Base-by-base conservation (phyloP, 2,113 vertebrate species). In the Pedionomus torquatus region DNA sequence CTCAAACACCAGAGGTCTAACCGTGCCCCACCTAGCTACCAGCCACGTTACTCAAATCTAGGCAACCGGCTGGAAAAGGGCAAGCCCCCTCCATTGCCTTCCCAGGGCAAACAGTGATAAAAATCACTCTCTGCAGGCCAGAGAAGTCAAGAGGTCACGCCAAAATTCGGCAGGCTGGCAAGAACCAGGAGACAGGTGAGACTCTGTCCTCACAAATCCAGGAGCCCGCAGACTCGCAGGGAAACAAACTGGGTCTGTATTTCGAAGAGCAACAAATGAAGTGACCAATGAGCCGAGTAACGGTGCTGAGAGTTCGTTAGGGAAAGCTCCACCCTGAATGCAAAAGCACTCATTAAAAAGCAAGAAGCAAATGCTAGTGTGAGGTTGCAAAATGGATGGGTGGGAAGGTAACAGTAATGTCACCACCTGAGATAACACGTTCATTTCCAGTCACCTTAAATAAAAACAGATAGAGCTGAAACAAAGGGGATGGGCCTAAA, bases 391-490 rank as follows among this genome's bases (percentile, higher is more conserved):
- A 93, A 93, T 63, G 72, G 64, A 80, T 58, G 44, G 51, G 51
- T 65, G 82, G 72, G 48, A 95, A 91, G 1, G 0, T 14, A 71
- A 65, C 49, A 71, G 21, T 69, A 89, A 87, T 71, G 65, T 52
- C 77, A 92, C 19, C 83, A 89, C 57, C 80, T 85, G 86, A 89
- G 35, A 72, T n/a, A 87, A 44, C 11, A 44, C 1, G 1, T 39
- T 89, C 25, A 11, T 37, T 71, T 94, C 87, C 51, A 90, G 54
- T 60, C 72, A 85, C 79, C 69, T 86, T 60, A 78, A 92, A 76
- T 89, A 89, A 87, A 93, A 94, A 9, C 43, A 87, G 33, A 46
- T 7, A 63, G 39, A 93, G 74, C 49, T 78, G 61, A 91, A 91
- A 87, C 7, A 33, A 89, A 70, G 19, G 55, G 28, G n/a, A 57